Evolutionary conservation across 2,113 vertebrate species (phyloP), one percentile per base, ranked within the genome.

Genomic region (Oreotrochilus melanogaster): DNA sequence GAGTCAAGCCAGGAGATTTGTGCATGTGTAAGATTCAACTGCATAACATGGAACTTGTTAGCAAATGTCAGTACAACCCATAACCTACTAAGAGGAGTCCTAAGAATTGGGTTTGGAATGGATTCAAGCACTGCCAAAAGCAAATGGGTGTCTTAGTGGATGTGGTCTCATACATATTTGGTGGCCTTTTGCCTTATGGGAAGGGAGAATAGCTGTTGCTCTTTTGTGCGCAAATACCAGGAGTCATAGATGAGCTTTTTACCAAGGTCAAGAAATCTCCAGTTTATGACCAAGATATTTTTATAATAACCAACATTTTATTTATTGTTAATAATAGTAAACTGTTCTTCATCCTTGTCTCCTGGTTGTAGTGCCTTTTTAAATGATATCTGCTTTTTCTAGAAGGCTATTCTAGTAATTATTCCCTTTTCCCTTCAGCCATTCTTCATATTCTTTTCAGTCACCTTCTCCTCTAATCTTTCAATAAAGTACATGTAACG

Each of bases 51-150:
- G n/a, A 45, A 5, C 54, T 72, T 64, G 10, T 56, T 33, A 60
- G 10, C 5, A 58, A 71, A 28, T 12, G 11, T 21, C 19, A 37
- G 1, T 64, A 43, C 75, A 58, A 56, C 11, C 14, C 15, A 9
- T 8, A 60, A 4, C 2, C 11, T 67, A 6, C 12, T 13, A 42
- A 28, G 18, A 45, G 7, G n/a, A 1, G 10, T 58, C 47, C 13
- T 69, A 39, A 62, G 24, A 76, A 25, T 3, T 31, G 23, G 4
- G 12, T 1, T 0, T 16, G 15, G 18, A 2, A 45, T 50, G 1
- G 31, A 14, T 45, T 14, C 1, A 2, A 57, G 10, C 7, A n/a
- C 24, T 2, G 4, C 11, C 30, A 45, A 35, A 80, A 73, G 8
- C 2, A 84, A 73, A 57, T 7, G 11, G 6, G 28, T 50, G 10